Conservation (phyloP, 2,888 invertebrate species). For the Plagiodera versicolora region DNA sequence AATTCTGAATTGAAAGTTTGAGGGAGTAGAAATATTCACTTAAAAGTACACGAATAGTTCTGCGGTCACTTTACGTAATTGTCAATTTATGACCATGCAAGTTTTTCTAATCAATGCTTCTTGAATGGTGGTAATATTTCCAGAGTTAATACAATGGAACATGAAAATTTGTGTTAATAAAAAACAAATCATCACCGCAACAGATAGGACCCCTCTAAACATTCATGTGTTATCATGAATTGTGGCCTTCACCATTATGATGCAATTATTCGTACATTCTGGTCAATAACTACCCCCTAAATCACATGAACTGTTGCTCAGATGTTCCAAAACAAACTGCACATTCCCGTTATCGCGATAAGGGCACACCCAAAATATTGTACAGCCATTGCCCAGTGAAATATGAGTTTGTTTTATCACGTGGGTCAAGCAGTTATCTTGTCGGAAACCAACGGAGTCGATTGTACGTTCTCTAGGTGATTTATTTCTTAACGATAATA, state of each 20-base stretch:
- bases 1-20: too few species aligned
- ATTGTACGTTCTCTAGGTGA: too few species aligned
- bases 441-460: background rate
- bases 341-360: background rate
- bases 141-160: background rate
- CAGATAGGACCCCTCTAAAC: background rate
- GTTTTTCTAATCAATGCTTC: too few species aligned
- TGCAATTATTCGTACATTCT: background rate
- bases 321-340: background rate
- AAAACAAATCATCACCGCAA: background rate
- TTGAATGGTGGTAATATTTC: too few species aligned
- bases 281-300: slow-evolving; percentile 1
- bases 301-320: background rate
- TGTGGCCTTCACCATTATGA: background rate
- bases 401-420: background rate
- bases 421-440: background rate
- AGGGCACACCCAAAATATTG: background rate
- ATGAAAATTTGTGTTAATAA: background rate
- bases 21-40: too few species aligned
- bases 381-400: background rate
- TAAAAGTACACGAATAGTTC: too few species aligned
- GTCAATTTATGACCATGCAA: too few species aligned
- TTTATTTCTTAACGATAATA: too few species aligned
- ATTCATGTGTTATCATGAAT: background rate
- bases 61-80: too few species aligned